Evolutionary conservation across 2,113 vertebrate genomes (phyloP).

Genomic region (Tychaedon coryphoeus): DNA sequence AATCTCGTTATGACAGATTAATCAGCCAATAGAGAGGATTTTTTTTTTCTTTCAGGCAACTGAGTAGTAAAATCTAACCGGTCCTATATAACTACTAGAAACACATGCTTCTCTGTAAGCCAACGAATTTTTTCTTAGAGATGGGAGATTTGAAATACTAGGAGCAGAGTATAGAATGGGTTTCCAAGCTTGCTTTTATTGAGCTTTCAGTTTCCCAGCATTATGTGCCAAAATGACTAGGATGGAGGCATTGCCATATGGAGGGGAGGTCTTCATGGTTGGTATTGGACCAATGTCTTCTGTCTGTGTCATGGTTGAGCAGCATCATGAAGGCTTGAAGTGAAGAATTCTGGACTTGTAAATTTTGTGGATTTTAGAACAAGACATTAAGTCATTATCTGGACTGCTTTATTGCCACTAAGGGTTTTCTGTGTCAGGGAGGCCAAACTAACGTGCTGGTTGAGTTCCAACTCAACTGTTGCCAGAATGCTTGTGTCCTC

Average conservation of each 20-base stretch:
- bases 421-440: neutral
- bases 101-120: neutral
- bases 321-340: neutral
- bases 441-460: neutral
- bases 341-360: neutral
- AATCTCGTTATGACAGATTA: conserved; percentile 69
- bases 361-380: neutral
- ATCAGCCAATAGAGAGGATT: conserved; percentile 62
- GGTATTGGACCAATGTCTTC: neutral
- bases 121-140: neutral
- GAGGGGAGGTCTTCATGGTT: neutral
- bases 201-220: neutral
- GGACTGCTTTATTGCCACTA: neutral
- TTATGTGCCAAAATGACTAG: neutral
- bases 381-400: neutral
- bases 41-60: conserved; percentile 42
- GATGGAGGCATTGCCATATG: neutral
- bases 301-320: neutral
- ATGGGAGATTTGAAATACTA: neutral
- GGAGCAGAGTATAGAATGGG: neutral
- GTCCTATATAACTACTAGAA: neutral
- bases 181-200: neutral
- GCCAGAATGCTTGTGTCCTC: neutral
- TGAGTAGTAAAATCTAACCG: conserved; percentile 39
- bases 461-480: neutral